Base-by-base conservation (phyloP, 2,113 vertebrate genomes). In the Spermophilus dauricus region DNA sequence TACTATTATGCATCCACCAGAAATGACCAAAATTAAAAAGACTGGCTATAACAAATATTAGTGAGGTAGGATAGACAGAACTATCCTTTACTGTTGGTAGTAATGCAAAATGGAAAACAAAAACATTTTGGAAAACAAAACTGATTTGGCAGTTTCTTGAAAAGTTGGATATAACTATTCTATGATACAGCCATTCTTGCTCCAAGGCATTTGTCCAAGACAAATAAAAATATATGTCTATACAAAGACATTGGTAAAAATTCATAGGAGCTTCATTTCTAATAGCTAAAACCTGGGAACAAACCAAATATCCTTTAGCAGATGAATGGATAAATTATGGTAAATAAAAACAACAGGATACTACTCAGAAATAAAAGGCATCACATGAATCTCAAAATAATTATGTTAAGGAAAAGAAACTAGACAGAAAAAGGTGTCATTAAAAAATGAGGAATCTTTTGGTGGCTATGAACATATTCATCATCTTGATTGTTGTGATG, bases 401-500 rank as follows among this genome's bases (percentile, higher is more conserved):
- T 90, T 48, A 90, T 28, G 26, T 37, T 39, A 8, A 82, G 51
- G 75, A 78, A 83, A 93, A 93, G 58, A 86, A 87, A 93, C 48
- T 26, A 58, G 24, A 48, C 13, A 77, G 84, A 90, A 20, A 20
- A 88, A 88, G 11, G 2, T 30, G 17, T 51, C 12, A 51, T 51
- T 10, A 51, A 51, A 51, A 73, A 18, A 86, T 58, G 32, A 86
- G 17, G 34, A 61, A 61, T 53, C 18, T 86, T 42, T 70, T 10
- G 26, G 42, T 30, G 17, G 8, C 70, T 42, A 75, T 61, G 2
- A 56, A 34, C 48, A 53, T 14, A 13, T 86, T 95, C 42, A 63
- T 69, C 18, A 67, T 45, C 39, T 58, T 90, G 39, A 91, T 67
- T 53, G 12, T 48, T 76, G 10, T 77, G 28, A 82, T 63, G 12